Conservation (phyloP, 2,888 invertebrate genomes). For the Lithosia quadra region DNA sequence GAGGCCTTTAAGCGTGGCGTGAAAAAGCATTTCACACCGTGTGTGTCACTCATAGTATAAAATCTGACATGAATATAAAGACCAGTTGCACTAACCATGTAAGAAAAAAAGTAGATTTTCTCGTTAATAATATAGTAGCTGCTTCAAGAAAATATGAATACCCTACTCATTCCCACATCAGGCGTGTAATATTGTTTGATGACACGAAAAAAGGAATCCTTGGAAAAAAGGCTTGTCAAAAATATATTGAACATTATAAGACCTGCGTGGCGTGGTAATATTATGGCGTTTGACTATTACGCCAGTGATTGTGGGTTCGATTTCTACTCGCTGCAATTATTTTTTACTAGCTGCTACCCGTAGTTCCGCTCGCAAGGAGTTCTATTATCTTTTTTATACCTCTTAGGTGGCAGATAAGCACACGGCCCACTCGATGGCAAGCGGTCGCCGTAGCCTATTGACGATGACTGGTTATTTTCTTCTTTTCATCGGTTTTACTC, state of each 20-base stretch:
- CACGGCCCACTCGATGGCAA: too few species aligned
- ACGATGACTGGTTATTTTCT: too few species aligned
- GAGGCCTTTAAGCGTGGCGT: too few species aligned
- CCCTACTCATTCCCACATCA: slow-evolving; percentile 1
- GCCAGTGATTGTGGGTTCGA: neutral
- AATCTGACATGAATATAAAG: neutral
- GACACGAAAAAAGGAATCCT: neutral
- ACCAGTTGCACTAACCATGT: neutral
- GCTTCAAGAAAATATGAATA: neutral
- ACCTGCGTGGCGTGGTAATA: neutral
- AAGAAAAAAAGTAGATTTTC: slow-evolving; percentile 1
- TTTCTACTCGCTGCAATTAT: neutral
- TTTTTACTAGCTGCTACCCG: neutral
- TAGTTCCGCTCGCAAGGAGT: too few species aligned
- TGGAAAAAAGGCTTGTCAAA: neutral
- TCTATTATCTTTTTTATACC: too few species aligned
- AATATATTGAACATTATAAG: neutral
- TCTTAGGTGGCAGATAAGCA: too few species aligned
- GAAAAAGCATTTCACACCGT: too few species aligned
- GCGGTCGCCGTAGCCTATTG: too few species aligned
- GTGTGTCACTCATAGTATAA: neutral
- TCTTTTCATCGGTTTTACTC: too few species aligned
- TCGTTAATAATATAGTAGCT: slow-evolving; percentile 1
- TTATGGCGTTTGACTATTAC: neutral
- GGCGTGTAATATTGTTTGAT: neutral